These are phyloP conservation scores for Phallusia fumigata DNA, from an alignment of 23 tunicate species.

Conservation along the genomic window DNA sequence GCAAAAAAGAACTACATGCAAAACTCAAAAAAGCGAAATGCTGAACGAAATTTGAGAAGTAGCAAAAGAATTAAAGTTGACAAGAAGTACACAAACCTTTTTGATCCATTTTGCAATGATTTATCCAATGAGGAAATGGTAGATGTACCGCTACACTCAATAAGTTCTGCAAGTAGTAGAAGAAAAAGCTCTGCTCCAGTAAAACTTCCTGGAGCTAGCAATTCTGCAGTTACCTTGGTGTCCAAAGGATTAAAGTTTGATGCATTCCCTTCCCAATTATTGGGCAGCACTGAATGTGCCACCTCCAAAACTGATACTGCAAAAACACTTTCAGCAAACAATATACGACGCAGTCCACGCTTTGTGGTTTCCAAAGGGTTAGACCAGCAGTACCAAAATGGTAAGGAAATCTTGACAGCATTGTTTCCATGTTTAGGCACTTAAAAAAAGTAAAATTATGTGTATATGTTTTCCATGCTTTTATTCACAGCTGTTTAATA, in stretches of 20 bases:
- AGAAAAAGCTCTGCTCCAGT: conserved; percentile 2
- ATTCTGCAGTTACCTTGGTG: neutral
- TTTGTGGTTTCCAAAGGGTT: neutral
- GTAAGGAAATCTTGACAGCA: neutral
- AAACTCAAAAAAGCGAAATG: conserved; percentile 5
- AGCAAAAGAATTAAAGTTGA: neutral
- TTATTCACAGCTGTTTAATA: no score
- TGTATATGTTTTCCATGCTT: no score
- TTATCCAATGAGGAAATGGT: neutral
- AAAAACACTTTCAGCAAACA: neutral
- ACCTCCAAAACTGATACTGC: neutral
- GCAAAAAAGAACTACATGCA: neutral
- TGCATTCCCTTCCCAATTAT: neutral
- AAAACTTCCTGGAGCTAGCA: neutral
- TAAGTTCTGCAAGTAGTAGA: neutral
- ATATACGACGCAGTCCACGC: neutral
- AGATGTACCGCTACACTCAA: neutral
- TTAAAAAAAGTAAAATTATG: no score
- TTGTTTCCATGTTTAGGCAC: no score
- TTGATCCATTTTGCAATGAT: conserved; percentile 20
- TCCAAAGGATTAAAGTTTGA: conserved; percentile 6
- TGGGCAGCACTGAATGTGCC: neutral
- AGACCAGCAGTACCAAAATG: neutral
- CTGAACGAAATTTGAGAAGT: neutral
- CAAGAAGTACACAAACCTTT: conserved; percentile 12